Conservation (phyloP, 2,888 invertebrate genomes). For the Euspilapteryx auroguttella region DNA sequence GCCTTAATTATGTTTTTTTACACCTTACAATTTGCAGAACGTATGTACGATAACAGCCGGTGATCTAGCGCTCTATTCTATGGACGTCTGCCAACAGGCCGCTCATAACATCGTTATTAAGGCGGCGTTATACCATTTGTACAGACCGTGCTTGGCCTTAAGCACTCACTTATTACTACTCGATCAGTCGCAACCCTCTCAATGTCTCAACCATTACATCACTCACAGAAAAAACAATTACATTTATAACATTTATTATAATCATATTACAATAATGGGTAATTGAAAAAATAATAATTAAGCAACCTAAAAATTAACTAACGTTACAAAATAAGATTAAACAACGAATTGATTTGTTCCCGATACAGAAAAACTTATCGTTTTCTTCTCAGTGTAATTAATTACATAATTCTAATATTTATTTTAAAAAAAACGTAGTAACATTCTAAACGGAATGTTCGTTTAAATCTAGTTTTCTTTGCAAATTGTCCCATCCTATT, state of each 20-base stretch:
- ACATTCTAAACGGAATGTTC: conserved; percentile 61
- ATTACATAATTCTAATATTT: conserved; percentile 34
- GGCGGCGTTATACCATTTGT: conserved; percentile 57
- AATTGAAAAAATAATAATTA: conserved; percentile 41
- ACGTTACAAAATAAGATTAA: conserved; percentile 61
- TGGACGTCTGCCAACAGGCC: conserved; percentile 17
- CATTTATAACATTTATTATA: conserved; percentile 54
- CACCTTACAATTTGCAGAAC: no score
- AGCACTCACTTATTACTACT: conserved; percentile 39
- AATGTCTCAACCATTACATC: conserved; percentile 43
- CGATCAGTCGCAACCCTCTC: conserved; percentile 56
- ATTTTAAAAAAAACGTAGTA: conserved; percentile 46
- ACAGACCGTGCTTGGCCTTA: conserved; percentile 35
- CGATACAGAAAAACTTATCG: conserved; percentile 59
- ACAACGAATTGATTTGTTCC: conserved; percentile 62
- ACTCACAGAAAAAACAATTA: conserved; percentile 57
- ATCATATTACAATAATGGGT: conserved; percentile 40
- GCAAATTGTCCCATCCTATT: conserved; percentile 61
- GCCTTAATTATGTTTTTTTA: no score
- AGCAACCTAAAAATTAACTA: conserved; percentile 58
- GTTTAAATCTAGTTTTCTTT: conserved; percentile 58
- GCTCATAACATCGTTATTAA: conserved; percentile 31
- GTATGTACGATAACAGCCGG: no score
- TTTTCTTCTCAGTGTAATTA: conserved; percentile 59
- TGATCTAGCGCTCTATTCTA: no score